These are phyloP conservation scores for Molorchus minor DNA, from an alignment of 2,888 invertebrate genomes.

Conservation along the genomic window DNA sequence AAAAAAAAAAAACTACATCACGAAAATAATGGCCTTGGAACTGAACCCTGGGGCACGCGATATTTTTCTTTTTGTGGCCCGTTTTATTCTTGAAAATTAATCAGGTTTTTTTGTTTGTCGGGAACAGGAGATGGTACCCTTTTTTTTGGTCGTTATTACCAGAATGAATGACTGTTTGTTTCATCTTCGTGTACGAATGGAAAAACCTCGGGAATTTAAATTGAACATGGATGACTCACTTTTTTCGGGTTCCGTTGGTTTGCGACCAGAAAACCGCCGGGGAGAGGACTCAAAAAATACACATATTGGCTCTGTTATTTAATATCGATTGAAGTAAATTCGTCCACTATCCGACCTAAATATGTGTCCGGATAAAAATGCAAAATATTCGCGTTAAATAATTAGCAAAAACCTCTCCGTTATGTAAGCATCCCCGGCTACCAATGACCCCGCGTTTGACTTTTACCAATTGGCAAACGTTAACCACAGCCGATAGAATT, in stretches of 20 bases:
- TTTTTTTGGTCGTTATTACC: background rate
- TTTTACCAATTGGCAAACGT: background rate
- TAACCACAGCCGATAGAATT: background rate
- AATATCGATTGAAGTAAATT: too few species aligned
- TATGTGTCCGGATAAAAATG: too few species aligned
- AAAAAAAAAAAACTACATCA: too few species aligned
- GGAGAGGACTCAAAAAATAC: too few species aligned
- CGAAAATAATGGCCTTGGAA: background rate
- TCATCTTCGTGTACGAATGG: background rate
- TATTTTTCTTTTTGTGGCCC: background rate
- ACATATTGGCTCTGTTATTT: too few species aligned
- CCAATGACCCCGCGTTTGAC: background rate
- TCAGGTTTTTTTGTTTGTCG: background rate
- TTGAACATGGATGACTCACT: background rate
- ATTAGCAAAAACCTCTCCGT: too few species aligned
- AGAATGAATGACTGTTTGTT: background rate
- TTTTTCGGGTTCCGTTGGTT: too few species aligned
- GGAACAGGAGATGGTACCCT: background rate
- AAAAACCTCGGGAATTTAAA: conserved; percentile 5
- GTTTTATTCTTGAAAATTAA: background rate
- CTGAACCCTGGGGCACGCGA: background rate
- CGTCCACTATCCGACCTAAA: too few species aligned
- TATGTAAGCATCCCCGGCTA: too few species aligned
- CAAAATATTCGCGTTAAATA: too few species aligned
- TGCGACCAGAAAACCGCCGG: too few species aligned